A percentile compares a stretch with the other conserved stretches of the same genome.
phyloP scores from a whole-genome alignment of 1,140 invertebrate species.

The Heterodera schachtii region DNA sequence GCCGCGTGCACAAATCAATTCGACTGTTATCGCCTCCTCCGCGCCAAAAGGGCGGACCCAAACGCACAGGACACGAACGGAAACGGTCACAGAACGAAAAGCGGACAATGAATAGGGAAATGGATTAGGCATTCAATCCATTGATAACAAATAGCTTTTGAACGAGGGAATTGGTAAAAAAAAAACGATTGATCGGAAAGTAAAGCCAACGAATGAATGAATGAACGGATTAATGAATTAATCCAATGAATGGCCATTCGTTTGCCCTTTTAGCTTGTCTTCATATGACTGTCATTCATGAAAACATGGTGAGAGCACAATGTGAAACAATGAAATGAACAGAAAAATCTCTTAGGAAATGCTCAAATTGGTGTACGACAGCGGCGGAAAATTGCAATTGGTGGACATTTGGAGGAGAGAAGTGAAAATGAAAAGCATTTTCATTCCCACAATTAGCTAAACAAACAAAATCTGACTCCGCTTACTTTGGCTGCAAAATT shows the following conservation, averaged over 20 bases:
- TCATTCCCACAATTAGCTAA: conserved; percentile 66
- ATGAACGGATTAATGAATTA: no score
- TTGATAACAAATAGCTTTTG: no score
- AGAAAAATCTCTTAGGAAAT: conserved; percentile 72
- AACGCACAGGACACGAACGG: conserved; percentile 94
- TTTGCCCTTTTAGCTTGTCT: conserved; percentile 66
- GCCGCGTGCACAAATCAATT: conserved; percentile 94
- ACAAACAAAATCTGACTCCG: conserved; percentile 85
- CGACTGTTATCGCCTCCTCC: conserved; percentile 89
- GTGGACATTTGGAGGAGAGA: conserved; percentile 59
- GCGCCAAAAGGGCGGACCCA: conserved; percentile 88
- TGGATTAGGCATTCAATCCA: no score
- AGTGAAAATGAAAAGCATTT: not conserved
- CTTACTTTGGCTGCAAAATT: conserved; percentile 89
- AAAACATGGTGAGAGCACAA: conserved; percentile 75
- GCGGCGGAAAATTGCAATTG: conserved; percentile 81
- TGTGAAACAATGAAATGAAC: not conserved
- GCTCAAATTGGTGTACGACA: conserved; percentile 90
- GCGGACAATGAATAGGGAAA: no score
- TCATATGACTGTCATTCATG: conserved; percentile 94
- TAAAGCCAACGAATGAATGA: no score
- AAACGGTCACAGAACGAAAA: conserved; percentile 69
- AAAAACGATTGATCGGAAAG: no score
- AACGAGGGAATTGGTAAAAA: no score
- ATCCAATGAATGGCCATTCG: no score